These are phyloP conservation scores for Zygaena filipendulae DNA, from an alignment of 2,888 invertebrate genomes.

Conservation along the genomic window DNA sequence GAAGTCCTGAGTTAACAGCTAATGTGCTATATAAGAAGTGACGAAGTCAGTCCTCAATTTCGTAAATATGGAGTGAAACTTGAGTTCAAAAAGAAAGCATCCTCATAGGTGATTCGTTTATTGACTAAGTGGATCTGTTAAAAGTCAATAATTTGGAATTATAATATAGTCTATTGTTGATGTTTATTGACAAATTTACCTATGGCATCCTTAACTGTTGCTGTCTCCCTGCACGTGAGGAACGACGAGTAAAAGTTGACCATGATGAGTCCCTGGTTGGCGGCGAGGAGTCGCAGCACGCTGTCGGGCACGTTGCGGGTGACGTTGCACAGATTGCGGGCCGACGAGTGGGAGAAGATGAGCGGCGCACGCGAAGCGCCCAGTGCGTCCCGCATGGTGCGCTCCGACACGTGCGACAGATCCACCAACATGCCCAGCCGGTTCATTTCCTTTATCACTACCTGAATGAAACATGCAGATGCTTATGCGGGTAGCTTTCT, in stretches of 20 bases:
- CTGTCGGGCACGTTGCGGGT: constrained; percentile 85
- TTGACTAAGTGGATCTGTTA: too few relatives aligned
- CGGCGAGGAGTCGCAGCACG: constrained; percentile 75
- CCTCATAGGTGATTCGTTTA: too few relatives aligned
- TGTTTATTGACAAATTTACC: constrained; percentile 67
- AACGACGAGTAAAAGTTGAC: constrained; percentile 87
- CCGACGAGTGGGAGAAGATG: constrained; percentile 88
- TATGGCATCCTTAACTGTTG: constrained; percentile 83
- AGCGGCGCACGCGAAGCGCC: constrained; percentile 83
- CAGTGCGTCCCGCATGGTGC: constrained; percentile 84
- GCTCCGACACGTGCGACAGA: constrained; percentile 81
- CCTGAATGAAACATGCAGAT: constrained; percentile 43
- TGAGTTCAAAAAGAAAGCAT: too few relatives aligned
- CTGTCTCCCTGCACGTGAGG: constrained; percentile 77
- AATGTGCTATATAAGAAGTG: too few relatives aligned
- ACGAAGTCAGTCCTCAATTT: too few relatives aligned
- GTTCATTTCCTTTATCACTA: constrained; percentile 88
- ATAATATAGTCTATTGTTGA: too few relatives aligned
- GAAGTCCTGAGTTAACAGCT: too few relatives aligned
- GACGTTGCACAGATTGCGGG: constrained; percentile 82
- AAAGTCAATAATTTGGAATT: too few relatives aligned
- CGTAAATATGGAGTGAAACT: too few relatives aligned
- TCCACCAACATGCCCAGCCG: constrained; percentile 90
- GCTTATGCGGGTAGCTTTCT: too few relatives aligned
- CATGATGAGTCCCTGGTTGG: constrained; percentile 87